Base-by-base conservation (phyloP, 2,888 invertebrate species). In the Meteorus colon region DNA sequence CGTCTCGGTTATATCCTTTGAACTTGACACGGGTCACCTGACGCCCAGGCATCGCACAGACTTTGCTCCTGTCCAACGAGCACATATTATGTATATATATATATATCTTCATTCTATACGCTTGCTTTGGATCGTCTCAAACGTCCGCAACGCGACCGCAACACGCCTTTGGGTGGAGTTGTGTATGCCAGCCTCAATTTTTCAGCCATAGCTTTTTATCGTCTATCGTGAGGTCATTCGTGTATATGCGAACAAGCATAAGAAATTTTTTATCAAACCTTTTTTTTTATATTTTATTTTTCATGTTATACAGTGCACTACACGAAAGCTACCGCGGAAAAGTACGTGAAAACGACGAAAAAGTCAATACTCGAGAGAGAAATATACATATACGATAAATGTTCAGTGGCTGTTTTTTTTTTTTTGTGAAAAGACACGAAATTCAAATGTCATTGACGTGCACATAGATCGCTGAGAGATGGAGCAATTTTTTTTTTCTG, bases 1-100 rank as follows among this genome's bases (percentile, higher is more conserved):
- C 55, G 55, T 55, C 55, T 55, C 19, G 19, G 24, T 48, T 72
- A 81, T 80, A 80, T 84, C 86, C 87, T 89, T 89, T 89, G 89
- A 89, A 89, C 88, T 88, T 87, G 86, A 86, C 86, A 86, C 87
- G 87, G 88, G 86, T 88, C 88, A 86, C 84, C 85, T 88, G 84
- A 83, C 85, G 82, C 82, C 80, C 41, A 24, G 59, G 24, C 24
- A 37, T 55, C 55, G 55, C n/a, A n/a, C 55, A 55, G 55, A 55
- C 55, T 55, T 55, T 55, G 19, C 55, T 19, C n/a, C 55, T 19
- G 55, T 55, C 55, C 55, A 55, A 55, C 48, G n/a, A 48, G 48
- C n/a, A n/a, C n/a, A 55, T 19, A 19, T 55, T 60, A 27, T 29
- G 27, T 14, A 19, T 55, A 24, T 19, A 55, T 55, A 55, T 55